phyloP scores from a whole-genome alignment of 2,113 vertebrate species.

The Pseudorasbora parva region DNA sequence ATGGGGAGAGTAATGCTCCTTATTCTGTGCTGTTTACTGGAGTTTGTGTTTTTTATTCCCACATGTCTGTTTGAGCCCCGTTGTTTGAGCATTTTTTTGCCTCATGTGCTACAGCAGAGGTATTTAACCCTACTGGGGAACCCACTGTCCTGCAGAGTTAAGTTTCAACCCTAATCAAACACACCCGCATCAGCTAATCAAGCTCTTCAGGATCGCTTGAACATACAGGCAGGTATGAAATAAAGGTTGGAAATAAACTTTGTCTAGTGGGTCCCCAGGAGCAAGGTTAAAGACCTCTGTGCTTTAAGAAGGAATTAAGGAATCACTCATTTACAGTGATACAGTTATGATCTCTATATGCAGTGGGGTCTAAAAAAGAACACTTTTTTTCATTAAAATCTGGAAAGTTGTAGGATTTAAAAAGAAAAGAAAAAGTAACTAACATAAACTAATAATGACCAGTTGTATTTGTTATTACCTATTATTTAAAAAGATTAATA shows the following conservation, averaged over 20 bases:
- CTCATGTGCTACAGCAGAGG: slow-evolving; percentile 1
- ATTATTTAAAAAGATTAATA: too few species aligned
- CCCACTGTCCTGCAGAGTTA: too few species aligned
- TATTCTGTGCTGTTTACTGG: slow-evolving; percentile 58
- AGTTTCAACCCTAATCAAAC: too few species aligned
- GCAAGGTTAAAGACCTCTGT: slow-evolving; percentile 1
- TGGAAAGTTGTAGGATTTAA: background rate
- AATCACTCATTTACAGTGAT: slow-evolving; percentile 43
- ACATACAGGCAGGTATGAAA: too few species aligned
- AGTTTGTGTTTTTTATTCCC: slow-evolving; percentile 59
- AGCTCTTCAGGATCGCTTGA: too few species aligned
- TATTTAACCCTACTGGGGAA: too few species aligned
- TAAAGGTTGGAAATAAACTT: too few species aligned
- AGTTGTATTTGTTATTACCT: too few species aligned
- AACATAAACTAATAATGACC: too few species aligned
- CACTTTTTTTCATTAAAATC: background rate
- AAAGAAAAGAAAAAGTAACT: too few species aligned
- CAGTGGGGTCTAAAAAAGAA: slow-evolving; percentile 16
- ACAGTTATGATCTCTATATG: background rate
- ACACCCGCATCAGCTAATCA: too few species aligned
- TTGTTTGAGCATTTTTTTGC: slow-evolving; percentile 12
- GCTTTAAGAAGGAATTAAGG: slow-evolving; percentile 8
- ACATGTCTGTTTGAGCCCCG: slow-evolving; percentile 50
- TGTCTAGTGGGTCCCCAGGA: too few species aligned
- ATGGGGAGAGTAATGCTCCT: slow-evolving; percentile 80